Conservation (phyloP, 2,797 vertebrate species). For the Anniella stebbinsi region DNA sequence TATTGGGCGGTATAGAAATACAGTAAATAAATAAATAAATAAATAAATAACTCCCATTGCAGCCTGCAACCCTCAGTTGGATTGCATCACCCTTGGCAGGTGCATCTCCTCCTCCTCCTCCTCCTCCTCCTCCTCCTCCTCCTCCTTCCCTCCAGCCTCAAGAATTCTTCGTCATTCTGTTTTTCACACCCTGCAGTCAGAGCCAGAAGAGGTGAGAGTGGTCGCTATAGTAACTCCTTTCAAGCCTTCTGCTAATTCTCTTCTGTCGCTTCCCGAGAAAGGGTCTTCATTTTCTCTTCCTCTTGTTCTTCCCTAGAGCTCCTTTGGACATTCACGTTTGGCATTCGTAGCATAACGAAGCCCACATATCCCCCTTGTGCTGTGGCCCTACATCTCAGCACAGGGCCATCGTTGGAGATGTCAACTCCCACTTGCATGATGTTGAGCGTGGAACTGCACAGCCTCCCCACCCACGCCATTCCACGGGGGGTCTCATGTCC, state of each 20-base stretch:
- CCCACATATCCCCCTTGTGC: not conserved
- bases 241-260: conserved; percentile 65
- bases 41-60: no score
- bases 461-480: not conserved
- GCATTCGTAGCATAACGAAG: not conserved
- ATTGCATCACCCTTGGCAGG: no score
- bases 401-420: not conserved
- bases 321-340: not conserved
- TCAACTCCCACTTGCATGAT: not conserved
- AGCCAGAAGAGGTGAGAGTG: conserved; percentile 45
- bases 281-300: conserved; percentile 38
- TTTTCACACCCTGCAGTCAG: conserved; percentile 37
- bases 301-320: conserved; percentile 25
- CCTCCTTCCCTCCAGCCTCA: not conserved
- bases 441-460: not conserved
- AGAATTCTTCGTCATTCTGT: not conserved
- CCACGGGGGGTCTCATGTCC: not conserved
- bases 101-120: not conserved
- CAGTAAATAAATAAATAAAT: no score
- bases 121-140: accelerated
- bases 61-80: no score
- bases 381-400: not conserved
- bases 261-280: conserved; percentile 28
- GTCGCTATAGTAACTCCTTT: conserved; percentile 74
- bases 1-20: no score